Percentiles rank a stretch among this genome's conserved stretches.
Conservation (phyloP, 2,113 vertebrate species). For the Heterochromis multidens region DNA sequence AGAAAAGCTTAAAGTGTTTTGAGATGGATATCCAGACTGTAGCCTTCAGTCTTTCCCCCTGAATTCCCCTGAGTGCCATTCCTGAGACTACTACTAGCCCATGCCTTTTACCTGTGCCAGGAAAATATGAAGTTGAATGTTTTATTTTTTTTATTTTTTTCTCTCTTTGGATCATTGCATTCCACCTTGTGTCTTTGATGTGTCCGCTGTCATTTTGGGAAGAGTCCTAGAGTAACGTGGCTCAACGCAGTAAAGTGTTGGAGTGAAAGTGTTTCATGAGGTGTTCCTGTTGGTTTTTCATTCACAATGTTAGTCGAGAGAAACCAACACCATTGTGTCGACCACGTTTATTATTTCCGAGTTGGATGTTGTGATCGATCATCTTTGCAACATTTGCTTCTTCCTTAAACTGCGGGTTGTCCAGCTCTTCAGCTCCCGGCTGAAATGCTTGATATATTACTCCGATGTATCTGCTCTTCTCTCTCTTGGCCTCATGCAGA, state of each 20-base stretch:
- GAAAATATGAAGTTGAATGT: conserved; percentile 59
- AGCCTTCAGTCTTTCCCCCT: conserved; percentile 43
- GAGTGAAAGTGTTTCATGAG: not conserved
- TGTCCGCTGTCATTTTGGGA: conserved; percentile 6
- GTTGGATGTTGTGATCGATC: not conserved
- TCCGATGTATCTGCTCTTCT: conserved; percentile 43
- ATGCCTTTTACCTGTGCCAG: conserved; percentile 70
- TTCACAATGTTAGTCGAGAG: not conserved
- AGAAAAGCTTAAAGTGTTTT: conserved; percentile 32
- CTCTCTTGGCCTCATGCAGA: conserved; percentile 29
- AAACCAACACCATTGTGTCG: not conserved
- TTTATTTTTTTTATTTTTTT: not conserved
- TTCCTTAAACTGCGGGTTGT: conserved; percentile 7
- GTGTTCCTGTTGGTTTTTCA: not conserved
- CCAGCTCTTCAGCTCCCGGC: not conserved
- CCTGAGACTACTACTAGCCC: conserved; percentile 64
- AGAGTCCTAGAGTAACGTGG: not conserved
- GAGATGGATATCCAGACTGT: conserved; percentile 62
- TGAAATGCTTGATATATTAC: conserved; percentile 34
- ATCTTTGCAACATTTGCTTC: conserved; percentile 19
- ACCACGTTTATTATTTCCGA: not conserved
- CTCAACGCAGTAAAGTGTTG: conserved; percentile 35
- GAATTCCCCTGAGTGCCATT: conserved; percentile 55
- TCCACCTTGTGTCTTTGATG: conserved; percentile 40
- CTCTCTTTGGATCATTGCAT: conserved; percentile 18